phyloP scores from a whole-genome alignment of 1,140 invertebrate species.

The Lordiphosa mommai region DNA sequence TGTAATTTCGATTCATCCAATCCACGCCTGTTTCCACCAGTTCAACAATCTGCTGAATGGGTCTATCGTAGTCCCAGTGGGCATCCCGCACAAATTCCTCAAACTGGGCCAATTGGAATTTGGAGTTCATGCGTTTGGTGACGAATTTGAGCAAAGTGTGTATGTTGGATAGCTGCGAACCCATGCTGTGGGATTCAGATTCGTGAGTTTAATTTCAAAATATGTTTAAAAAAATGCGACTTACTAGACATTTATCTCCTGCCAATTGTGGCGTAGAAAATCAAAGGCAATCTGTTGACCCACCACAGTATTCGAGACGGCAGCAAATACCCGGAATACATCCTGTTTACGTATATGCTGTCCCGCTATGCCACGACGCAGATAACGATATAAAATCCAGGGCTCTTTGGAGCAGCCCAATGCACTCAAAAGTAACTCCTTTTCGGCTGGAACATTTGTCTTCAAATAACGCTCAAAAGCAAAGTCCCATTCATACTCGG shows the following conservation, averaged over 20 bases:
- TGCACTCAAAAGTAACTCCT: slow-evolving; percentile 86
- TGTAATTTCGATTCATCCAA: slow-evolving; percentile 89
- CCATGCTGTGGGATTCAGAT: too few relatives aligned
- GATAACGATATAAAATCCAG: slow-evolving; percentile 88
- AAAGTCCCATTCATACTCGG: slow-evolving; percentile 91
- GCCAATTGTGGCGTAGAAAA: slow-evolving; percentile 88
- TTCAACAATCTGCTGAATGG: slow-evolving; percentile 89
- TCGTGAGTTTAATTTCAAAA: too few relatives aligned
- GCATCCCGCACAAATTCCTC: slow-evolving; percentile 84
- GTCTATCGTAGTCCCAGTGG: slow-evolving; percentile 84
- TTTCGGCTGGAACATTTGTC: slow-evolving; percentile 88
- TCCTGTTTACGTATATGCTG: slow-evolving; percentile 91
- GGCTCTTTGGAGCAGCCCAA: slow-evolving; percentile 89
- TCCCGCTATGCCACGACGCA: slow-evolving; percentile 86
- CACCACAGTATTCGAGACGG: slow-evolving; percentile 86
- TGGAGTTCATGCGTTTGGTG: slow-evolving; percentile 86
- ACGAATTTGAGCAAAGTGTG: slow-evolving; percentile 87
- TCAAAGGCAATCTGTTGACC: slow-evolving; percentile 88
- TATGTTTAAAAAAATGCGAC: too few relatives aligned
- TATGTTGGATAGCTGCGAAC: slow-evolving; percentile 85
- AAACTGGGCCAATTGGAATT: slow-evolving; percentile 88
- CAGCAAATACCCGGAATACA: slow-evolving; percentile 85
- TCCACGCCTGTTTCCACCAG: slow-evolving; percentile 88
- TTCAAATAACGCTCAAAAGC: slow-evolving; percentile 87
- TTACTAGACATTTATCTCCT: slow-evolving; percentile 86